Base-by-base conservation (phyloP, 2,888 invertebrate species). In the Callinectes sapidus region DNA sequence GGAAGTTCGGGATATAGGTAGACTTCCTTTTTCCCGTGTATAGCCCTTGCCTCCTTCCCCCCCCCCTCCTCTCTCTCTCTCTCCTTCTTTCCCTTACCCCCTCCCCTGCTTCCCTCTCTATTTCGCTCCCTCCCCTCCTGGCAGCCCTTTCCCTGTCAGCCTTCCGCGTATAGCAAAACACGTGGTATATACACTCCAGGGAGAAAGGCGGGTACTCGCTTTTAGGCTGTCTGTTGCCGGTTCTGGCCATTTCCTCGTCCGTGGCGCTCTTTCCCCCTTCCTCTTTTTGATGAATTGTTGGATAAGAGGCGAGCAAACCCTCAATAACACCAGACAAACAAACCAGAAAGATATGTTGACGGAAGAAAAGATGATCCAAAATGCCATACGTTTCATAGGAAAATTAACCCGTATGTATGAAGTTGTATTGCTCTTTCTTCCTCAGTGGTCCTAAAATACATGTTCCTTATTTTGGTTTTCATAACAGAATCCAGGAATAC, bases 381-480 rank as follows among this genome's bases (percentile, higher is more conserved):
- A 39, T 13, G 8, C 18, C 10, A 35, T 32, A 14, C 23, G 39
- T 71, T 39, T 89, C 10, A 3, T 23, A 10, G n/a, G 71, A 18
- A 39, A 66, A n/a, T 13, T 8, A 39, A 42, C 42, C 23, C 42
- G 71, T 71, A 35, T 13, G 35, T 16, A 14, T 1, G 23, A 18
- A 28, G 71, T 35, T 39, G 87, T 14, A 48, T 91, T 71, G 87
- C 91, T 8, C 87, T 87, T 18, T 87, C 48, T 48, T 42, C 32
- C 71, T 2, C 35, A 35, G 18, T 18, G n/a, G 86, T 87, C 91
- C 35, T 71, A 91, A 91, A 91, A 91, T 91, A 91, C 91, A 91
- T 66, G 91, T 91, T 91, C 87, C 91, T 91, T 91, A 91, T 91
- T 91, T 91, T 91, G 61, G 91, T 71, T 61, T 77, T 91, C 91